Percentiles rank a stretch among this genome's conserved stretches.
Evolutionary conservation across 1,140 invertebrate species (phyloP).

Genomic region (Nasonia giraulti): DNA sequence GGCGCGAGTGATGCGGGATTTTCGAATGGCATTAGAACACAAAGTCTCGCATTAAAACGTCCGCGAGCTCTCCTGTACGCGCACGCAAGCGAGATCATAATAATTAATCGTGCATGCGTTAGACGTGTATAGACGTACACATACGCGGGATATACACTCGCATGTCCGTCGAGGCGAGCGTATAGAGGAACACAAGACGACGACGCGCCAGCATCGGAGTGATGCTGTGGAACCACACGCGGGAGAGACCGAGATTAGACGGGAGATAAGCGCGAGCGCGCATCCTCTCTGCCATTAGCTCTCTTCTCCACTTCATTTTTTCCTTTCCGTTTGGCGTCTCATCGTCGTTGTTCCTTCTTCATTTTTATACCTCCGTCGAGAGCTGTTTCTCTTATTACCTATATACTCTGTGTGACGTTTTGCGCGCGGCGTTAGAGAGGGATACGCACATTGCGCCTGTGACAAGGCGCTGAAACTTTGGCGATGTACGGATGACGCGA

Average conservation of each 20-base stretch:
- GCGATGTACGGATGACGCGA: constrained; percentile 29
- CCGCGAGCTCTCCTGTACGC: background rate
- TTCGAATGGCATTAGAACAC: constrained; percentile 33
- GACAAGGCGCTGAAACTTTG: constrained; percentile 5
- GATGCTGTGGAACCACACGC: constrained; percentile 3
- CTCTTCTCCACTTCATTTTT: constrained; percentile 3
- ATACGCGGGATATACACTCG: background rate
- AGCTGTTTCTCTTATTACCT: background rate
- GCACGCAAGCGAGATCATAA: constrained; percentile 27
- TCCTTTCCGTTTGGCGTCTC: constrained; percentile 12
- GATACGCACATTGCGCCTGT: background rate
- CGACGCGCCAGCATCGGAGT: background rate
- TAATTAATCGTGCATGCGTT: constrained; percentile 36
- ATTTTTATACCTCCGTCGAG: background rate
- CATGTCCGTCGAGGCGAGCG: too few relatives aligned
- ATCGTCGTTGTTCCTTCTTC: background rate
- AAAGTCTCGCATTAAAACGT: constrained; percentile 1
- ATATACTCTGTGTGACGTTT: background rate
- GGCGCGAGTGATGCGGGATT: background rate
- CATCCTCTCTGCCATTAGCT: constrained; percentile 32
- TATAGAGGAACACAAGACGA: background rate
- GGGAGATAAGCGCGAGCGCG: constrained; percentile 17
- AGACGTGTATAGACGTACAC: background rate
- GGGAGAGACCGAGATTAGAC: constrained; percentile 37
- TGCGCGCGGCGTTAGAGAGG: background rate